phyloP scores from a whole-genome alignment of 2,888 invertebrate species.

The Trachelus troglodyta region DNA sequence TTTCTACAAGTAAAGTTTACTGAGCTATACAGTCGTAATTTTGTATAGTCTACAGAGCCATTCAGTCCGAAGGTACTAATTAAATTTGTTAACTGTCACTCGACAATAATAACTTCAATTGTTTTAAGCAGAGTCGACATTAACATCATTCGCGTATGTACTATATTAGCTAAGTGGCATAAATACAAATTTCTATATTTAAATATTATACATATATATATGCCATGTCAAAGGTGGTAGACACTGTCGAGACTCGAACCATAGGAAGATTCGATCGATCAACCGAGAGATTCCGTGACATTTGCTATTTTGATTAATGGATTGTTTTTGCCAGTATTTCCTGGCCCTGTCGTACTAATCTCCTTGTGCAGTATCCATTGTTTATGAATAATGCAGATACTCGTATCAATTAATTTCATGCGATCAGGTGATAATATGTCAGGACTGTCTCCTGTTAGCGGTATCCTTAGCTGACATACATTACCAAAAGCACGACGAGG shows the following conservation, averaged over 20 bases:
- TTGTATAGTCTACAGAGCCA: neutral
- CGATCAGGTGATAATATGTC: neutral
- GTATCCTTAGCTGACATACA: neutral
- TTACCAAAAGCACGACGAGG: neutral
- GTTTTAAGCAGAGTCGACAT: neutral
- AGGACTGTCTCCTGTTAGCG: neutral
- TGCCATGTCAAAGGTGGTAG: neutral
- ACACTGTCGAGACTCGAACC: neutral
- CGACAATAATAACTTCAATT: neutral
- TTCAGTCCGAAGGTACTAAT: neutral
- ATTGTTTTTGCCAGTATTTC: neutral
- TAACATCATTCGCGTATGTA: neutral
- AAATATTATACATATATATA: neutral
- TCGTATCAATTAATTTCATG: neutral
- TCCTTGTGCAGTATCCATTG: neutral
- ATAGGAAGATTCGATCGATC: neutral
- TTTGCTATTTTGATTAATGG: slow-evolving; percentile 1
- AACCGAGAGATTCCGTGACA: neutral
- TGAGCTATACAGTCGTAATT: neutral
- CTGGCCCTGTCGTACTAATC: neutral
- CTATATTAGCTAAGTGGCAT: neutral
- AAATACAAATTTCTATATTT: neutral
- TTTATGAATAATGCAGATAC: neutral
- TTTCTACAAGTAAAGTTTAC: neutral
- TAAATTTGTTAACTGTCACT: neutral